Evolutionary conservation across 2,797 vertebrate species (phyloP).

Genomic region (Anabas testudineus): DNA sequence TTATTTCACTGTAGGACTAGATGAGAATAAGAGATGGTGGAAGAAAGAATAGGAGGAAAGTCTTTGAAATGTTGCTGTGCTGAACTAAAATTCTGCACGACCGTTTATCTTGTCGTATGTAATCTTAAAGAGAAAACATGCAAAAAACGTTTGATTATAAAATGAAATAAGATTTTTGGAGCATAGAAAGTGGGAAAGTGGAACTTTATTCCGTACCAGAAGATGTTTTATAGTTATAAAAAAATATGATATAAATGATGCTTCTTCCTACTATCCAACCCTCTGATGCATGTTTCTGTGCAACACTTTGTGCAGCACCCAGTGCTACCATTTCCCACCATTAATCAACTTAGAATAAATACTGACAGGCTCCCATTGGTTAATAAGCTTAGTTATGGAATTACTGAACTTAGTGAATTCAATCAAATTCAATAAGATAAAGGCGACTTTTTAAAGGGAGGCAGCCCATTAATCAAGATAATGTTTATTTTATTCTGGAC

Average conservation of each 20-base stretch:
- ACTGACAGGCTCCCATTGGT: no score
- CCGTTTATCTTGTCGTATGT: neutral
- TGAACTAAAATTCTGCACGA: neutral
- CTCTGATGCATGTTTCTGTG: neutral
- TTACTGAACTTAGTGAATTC: constrained; percentile 12
- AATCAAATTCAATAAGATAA: neutral
- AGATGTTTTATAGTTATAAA: no score
- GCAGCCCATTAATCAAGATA: neutral
- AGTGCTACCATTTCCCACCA: neutral
- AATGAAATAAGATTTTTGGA: no score
- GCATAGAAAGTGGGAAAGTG: no score
- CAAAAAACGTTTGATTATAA: no score
- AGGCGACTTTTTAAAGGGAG: neutral
- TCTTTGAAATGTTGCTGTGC: neutral
- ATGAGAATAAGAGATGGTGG: neutral
- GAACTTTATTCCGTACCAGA: no score
- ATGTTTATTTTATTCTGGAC: neutral
- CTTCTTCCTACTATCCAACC: no score
- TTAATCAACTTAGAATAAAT: neutral
- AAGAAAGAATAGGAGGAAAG: neutral
- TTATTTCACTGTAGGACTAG: constrained; percentile 1
- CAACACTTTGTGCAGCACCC: no score
- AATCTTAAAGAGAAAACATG: neutral
- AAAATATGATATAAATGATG: no score
- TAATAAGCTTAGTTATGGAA: neutral